phyloP scores from a whole-genome alignment of 2,797 vertebrate genomes.

The Pitangus sulphuratus region DNA sequence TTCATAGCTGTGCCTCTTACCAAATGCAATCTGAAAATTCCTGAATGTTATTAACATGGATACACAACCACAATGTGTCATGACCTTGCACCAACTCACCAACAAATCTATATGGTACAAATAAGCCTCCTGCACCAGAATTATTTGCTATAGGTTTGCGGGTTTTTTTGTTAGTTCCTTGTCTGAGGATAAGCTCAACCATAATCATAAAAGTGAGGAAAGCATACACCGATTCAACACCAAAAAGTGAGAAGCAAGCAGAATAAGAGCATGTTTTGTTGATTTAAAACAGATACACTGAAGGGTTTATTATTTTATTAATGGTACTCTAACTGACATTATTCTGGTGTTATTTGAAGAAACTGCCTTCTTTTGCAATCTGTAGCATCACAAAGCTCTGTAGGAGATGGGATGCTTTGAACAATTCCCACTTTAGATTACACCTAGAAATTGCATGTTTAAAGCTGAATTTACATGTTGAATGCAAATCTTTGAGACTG shows the following conservation, averaged over 20 bases:
- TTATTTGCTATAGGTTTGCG: background rate
- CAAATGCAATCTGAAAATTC: conserved; percentile 4
- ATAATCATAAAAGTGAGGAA: background rate
- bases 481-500: conserved; percentile 36
- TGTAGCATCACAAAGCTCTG: conserved; percentile 3
- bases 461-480: conserved; percentile 47
- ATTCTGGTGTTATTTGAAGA: conserved; percentile 49
- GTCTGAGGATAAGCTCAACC: background rate
- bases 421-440: conserved; percentile 46
- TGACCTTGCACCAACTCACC: background rate
- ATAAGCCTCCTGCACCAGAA: background rate
- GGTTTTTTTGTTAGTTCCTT: background rate
- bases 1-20: background rate
- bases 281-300: background rate
- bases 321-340: conserved; percentile 7
- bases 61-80: background rate
- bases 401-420: conserved; percentile 18
- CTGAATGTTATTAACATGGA: background rate
- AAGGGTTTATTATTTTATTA: conserved; percentile 54
- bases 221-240: background rate
- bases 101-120: background rate
- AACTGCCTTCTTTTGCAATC: background rate
- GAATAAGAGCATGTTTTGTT: background rate
- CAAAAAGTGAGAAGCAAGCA: background rate
- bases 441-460: conserved; percentile 1